Evolutionary conservation across 2,113 vertebrate species (phyloP), one percentile per base, ranked within the genome.

Genomic region (Scopus umbretta): DNA sequence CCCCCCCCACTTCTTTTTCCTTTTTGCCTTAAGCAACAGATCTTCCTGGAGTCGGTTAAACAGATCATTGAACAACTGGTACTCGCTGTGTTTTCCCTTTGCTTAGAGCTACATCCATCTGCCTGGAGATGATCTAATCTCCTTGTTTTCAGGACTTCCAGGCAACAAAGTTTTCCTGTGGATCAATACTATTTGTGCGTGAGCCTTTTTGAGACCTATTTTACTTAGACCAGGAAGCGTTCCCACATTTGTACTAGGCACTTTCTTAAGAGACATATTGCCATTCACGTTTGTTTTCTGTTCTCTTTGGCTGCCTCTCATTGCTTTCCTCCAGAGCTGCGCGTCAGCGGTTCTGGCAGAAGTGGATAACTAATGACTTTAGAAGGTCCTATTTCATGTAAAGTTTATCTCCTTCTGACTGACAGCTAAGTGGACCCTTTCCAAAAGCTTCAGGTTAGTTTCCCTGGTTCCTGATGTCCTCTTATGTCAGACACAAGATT

Each of bases 391-490:
- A 84, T 96, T 96, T 96, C 94, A 95, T 55, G 66, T 43, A 30
- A 73, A 96, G 91, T 95, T 97, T 95, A 94, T 95, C 93, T 96
- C 90, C 84, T 83, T 45, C 94, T 94, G 96, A 96, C 88, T 92
- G 96, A 94, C 94, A 94, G 93, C 84, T 38, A 70, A 19, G 70
- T 95, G 96, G 93, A 94, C 36, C 58, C 82, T 88, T 71, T 96
- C 94, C 95, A 97, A 96, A 68, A 91, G 56, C 84, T 96, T 83
- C 95, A 94, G 92, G 88, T 97, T 92, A 45, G 65, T 80, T 83
- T 72, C 56, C 52, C 82, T 49, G 32, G 52, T 92, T 92, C 76
- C 86, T 7, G 65, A 49, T 88, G 87, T 91, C 86, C 81, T 96
- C 92, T 79, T 80, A 55, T 91, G 89, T 92, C 92, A 92, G 95